These are phyloP conservation scores for Leucophenga maculata DNA, from an alignment of 2,888 invertebrate genomes.

Conservation along the genomic window DNA sequence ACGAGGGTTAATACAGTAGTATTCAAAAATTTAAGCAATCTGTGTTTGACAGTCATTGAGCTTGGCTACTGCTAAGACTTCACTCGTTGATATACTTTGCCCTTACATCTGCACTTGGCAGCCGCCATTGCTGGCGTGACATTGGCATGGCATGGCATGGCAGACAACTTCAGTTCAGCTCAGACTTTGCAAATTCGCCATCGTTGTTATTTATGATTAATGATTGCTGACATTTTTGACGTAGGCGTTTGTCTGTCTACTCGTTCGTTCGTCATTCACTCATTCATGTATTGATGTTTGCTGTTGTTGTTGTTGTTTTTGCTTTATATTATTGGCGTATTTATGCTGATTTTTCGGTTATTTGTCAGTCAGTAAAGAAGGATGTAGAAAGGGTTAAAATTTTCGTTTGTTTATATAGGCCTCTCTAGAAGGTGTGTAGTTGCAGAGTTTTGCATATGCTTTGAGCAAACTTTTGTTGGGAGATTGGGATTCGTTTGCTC, in stretches of 20 bases:
- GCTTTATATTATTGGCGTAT: constrained; percentile 4
- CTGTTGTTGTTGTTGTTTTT: neutral
- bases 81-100: too few relatives aligned
- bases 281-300: constrained; percentile 2
- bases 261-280: neutral
- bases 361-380: too few relatives aligned
- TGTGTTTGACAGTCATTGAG: too few relatives aligned
- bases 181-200: constrained; percentile 26
- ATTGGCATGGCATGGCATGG: neutral
- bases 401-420: too few relatives aligned
- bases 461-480: too few relatives aligned
- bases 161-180: constrained; percentile 29
- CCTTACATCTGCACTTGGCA: constrained; percentile 42
- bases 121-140: constrained; percentile 14
- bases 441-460: too few relatives aligned
- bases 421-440: too few relatives aligned
- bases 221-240: constrained; percentile 50
- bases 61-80: too few relatives aligned
- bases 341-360: constrained; percentile 7
- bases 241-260: neutral
- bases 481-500: too few relatives aligned
- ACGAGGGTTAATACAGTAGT: too few relatives aligned
- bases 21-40: too few relatives aligned
- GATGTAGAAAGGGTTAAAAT: too few relatives aligned
- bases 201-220: constrained; percentile 52